phyloP scores from a whole-genome alignment of 2,113 vertebrate genomes.

The Dolichotis patagonum region DNA sequence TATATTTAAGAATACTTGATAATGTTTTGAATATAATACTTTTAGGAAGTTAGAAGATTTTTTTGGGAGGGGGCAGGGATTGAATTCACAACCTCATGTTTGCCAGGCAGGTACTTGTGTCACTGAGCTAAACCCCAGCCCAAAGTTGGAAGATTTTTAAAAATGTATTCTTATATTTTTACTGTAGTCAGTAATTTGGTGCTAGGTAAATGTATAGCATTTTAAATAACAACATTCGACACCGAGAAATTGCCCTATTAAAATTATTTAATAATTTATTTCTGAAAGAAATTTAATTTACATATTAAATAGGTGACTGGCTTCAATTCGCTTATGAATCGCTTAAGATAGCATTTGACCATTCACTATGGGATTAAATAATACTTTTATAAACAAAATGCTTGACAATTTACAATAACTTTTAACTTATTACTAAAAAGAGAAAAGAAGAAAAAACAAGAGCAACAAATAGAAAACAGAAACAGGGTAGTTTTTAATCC shows the following conservation, averaged over 20 bases:
- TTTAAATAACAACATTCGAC: neutral
- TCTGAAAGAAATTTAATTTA: neutral
- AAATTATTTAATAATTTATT: slow-evolving; percentile 15
- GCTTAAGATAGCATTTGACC: neutral
- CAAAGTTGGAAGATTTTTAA: neutral
- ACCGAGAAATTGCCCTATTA: neutral
- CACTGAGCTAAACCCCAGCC: too few relatives aligned
- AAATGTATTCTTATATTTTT: neutral
- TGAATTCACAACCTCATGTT: too few relatives aligned
- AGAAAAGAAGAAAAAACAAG: neutral
- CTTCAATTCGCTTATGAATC: neutral
- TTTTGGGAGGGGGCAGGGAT: neutral
- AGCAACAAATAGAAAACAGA: neutral
- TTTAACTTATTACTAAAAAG: slow-evolving; percentile 5
- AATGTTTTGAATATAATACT: neutral
- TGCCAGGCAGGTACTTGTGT: too few relatives aligned
- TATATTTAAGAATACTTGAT: neutral
- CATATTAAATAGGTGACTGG: neutral
- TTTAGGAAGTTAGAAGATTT: neutral
- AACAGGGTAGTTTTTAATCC: neutral
- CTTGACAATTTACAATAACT: neutral
- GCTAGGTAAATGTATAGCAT: neutral
- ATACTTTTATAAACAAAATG: neutral
- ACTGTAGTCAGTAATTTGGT: neutral
- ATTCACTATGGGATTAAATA: neutral